phyloP scores from a whole-genome alignment of 2,113 vertebrate species.

The Ammodytes marinus region DNA sequence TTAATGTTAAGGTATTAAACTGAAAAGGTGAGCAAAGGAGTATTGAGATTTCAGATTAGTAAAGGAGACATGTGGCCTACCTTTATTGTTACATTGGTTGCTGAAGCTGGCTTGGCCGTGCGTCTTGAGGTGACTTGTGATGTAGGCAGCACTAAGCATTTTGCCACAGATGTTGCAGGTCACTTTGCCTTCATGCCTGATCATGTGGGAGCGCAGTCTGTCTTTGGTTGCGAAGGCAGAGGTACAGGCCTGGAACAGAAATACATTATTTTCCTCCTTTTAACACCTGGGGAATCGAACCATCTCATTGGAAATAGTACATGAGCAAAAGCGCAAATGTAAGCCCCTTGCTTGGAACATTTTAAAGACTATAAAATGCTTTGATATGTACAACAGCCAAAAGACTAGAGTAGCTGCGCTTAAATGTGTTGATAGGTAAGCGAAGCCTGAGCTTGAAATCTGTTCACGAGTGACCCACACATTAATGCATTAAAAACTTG shows the following conservation, averaged over 20 bases:
- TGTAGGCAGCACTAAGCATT: constrained; percentile 98
- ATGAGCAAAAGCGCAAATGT: neutral
- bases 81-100: constrained; percentile 96
- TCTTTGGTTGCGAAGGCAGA: constrained; percentile 99
- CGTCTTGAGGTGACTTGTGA: constrained; percentile 99
- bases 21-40: neutral
- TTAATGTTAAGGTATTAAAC: neutral
- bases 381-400: neutral
- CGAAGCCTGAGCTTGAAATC: neutral
- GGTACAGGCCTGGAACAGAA: constrained; percentile 91
- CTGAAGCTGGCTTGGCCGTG: constrained; percentile 97
- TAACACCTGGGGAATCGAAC: neutral
- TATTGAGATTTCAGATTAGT: neutral
- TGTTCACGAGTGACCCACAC: neutral
- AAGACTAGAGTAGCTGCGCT: neutral
- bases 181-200: constrained; percentile 98
- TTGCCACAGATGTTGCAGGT: constrained; percentile 99
- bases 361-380: neutral
- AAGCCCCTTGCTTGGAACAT: neutral
- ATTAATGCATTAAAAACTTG: neutral
- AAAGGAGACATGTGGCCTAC: constrained; percentile 78
- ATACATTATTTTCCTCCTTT: neutral
- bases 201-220: constrained; percentile 98
- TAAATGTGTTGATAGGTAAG: neutral
- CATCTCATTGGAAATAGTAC: neutral